Evolutionary conservation across 1,140 invertebrate species (phyloP).

Genomic region (Drosophila repleta): DNA sequence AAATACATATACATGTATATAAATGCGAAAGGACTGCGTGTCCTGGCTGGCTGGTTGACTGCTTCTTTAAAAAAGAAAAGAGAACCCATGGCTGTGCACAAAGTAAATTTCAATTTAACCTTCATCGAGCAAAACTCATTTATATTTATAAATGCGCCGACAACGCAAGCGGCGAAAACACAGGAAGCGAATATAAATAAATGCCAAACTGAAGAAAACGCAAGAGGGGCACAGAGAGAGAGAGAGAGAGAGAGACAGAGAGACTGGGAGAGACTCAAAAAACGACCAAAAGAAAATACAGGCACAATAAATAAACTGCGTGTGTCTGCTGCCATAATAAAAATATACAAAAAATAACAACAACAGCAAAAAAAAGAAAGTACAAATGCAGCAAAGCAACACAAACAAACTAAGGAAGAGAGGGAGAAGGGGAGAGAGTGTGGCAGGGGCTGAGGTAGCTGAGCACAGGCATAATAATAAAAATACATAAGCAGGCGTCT

Average conservation of each 20-base stretch:
- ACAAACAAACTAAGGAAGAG: constrained; percentile 41
- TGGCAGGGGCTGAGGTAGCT: constrained; percentile 1
- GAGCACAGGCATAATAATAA: constrained; percentile 35
- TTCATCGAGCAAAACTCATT: constrained; percentile 81
- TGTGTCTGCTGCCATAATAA: constrained; percentile 72
- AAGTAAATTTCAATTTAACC: constrained; percentile 83
- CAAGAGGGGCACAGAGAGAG: constrained; percentile 2
- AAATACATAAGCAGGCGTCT: constrained; percentile 34
- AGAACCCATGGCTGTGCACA: constrained; percentile 42
- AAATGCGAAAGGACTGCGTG: constrained; percentile 17
- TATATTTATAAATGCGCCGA: constrained; percentile 82
- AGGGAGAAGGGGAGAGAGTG: constrained; percentile 18
- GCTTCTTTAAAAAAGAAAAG: constrained; percentile 23
- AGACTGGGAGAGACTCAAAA: constrained; percentile 42
- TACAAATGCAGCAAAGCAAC: constrained; percentile 44
- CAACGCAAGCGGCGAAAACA: constrained; percentile 49
- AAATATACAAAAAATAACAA: constrained; percentile 63
- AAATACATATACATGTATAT: not conserved
- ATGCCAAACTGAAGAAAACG: constrained; percentile 28
- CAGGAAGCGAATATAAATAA: constrained; percentile 54
- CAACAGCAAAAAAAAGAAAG: constrained; percentile 46
- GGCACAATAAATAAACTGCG: constrained; percentile 76
- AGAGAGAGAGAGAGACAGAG: not conserved
- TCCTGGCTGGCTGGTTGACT: not conserved
- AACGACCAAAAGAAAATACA: constrained; percentile 39